These are phyloP conservation scores for Xestoiulus laeticollis DNA, from an alignment of 2,888 invertebrate genomes.

Conservation along the genomic window DNA sequence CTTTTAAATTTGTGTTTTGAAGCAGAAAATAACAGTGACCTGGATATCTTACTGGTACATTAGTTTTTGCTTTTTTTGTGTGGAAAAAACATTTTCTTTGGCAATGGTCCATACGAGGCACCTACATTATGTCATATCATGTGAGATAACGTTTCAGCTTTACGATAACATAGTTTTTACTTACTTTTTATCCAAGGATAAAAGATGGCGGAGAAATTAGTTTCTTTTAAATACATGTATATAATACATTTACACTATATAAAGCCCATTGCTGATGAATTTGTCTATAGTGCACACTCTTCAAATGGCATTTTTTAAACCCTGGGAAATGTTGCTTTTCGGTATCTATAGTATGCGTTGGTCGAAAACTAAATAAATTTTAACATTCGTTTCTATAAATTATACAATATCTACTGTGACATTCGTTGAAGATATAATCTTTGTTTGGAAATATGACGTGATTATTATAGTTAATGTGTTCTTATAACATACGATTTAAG, in stretches of 20 bases:
- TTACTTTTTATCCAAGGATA: background rate
- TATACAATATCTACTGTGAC: background rate
- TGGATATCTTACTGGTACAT: background rate
- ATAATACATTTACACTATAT: too few relatives aligned
- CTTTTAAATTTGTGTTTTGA: slow-evolving; percentile 30
- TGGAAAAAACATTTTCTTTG: background rate
- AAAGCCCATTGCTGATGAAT: too few relatives aligned
- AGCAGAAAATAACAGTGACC: slow-evolving; percentile 30
- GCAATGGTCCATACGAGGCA: background rate
- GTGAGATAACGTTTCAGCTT: background rate
- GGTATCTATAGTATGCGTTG: background rate
- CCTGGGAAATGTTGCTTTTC: background rate
- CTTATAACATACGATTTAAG: background rate
- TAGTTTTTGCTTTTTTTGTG: background rate
- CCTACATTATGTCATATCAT: background rate
- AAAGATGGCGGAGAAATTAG: background rate
- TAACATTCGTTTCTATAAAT: background rate
- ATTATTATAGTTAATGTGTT: background rate
- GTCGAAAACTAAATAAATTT: background rate
- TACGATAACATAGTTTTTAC: background rate
- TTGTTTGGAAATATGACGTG: background rate
- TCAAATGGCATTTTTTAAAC: too few relatives aligned
- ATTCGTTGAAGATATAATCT: background rate
- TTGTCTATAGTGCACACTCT: too few relatives aligned
- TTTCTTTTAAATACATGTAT: too few relatives aligned